Conservation (phyloP, 2,888 invertebrate species). For the Diaprepes abbreviatus region DNA sequence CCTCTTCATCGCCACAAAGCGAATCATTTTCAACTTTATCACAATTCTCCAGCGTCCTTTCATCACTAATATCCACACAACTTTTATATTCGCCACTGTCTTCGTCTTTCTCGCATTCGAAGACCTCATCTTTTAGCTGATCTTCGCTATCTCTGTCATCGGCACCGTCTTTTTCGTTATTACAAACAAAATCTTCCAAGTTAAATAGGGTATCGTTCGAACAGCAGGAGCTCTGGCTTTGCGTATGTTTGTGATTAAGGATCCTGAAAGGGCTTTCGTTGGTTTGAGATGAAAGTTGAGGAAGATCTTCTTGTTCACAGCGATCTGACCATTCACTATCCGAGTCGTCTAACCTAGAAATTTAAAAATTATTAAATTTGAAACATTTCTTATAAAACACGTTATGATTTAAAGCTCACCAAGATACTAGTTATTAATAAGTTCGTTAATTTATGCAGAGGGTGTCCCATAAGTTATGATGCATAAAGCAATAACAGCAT, state of each 20-base stretch:
- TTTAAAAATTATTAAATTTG: no score
- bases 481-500: no score
- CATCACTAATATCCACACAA: slow-evolving; percentile 1
- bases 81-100: slow-evolving; percentile 1
- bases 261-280: slow-evolving; percentile 63
- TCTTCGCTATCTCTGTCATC: slow-evolving; percentile 19
- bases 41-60: slow-evolving; percentile 4
- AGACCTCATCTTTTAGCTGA: slow-evolving; percentile 37
- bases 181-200: slow-evolving; percentile 70
- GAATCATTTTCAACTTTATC: not conserved
- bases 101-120: slow-evolving; percentile 22
- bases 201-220: slow-evolving; percentile 77
- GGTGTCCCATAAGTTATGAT: no score
- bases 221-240: slow-evolving; percentile 76
- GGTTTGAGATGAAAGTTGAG: slow-evolving; percentile 27
- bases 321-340: slow-evolving; percentile 65
- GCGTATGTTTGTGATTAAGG: slow-evolving; percentile 67
- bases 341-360: slow-evolving; percentile 53
- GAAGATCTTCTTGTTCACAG: slow-evolving; percentile 53
- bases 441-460: no score
- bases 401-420: no score
- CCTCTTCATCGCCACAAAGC: not conserved
- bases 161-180: slow-evolving; percentile 17
- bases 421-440: no score
- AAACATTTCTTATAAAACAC: no score